Base-by-base conservation (phyloP, 2,888 invertebrate genomes). In the Stenchaetothrips biformis region DNA sequence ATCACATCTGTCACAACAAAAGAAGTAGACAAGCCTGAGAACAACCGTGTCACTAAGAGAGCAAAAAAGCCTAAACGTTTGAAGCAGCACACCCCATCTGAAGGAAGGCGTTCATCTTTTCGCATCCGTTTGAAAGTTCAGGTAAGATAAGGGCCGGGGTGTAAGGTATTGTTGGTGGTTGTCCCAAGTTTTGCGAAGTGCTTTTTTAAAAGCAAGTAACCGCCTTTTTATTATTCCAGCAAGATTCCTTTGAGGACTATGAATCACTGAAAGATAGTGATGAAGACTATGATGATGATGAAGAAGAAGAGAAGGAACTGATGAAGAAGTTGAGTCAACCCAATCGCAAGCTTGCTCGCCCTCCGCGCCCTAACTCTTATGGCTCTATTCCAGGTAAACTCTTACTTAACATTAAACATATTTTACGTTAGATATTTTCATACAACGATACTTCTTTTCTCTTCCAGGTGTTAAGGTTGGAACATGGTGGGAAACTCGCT, bases 401-500 rank as follows among this genome's bases (percentile, higher is more conserved):
- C 25, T 74, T 37, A 37, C 37, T 37, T 18, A 11, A 13, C 11
- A 53, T 53, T 53, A 18, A 7, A 53, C 53, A 53, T 18, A 11
- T 1, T 6, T 53, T 13, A 7, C 53, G 0, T 9, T 11, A 11
- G 4, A 53, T 53, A 37, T 37, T 37, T 53, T 53, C 53, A 53
- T 53, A 53, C 53, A 53, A 18, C 59, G 16, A 13, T 13, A 13
- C 6, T 77, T 0, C 78, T 80, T 53, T n/a, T 74, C 79, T 27
- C 7, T 79, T 21, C 48, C 79, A 83, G 84, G 83, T 13, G 82
- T 86, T 47, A 85, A 85, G 53, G 84, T 88, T 49, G 88, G 88
- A 0, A 85, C 85, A n/a, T 81, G 83, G 21, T 88, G 87, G 87
- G 81, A 82, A 79, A 86, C 85, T 2, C 83, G 87, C 49, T 83